These are phyloP conservation scores for Globodera ellingtonae DNA, from an alignment of 1,140 invertebrate species.

Conservation along the genomic window DNA sequence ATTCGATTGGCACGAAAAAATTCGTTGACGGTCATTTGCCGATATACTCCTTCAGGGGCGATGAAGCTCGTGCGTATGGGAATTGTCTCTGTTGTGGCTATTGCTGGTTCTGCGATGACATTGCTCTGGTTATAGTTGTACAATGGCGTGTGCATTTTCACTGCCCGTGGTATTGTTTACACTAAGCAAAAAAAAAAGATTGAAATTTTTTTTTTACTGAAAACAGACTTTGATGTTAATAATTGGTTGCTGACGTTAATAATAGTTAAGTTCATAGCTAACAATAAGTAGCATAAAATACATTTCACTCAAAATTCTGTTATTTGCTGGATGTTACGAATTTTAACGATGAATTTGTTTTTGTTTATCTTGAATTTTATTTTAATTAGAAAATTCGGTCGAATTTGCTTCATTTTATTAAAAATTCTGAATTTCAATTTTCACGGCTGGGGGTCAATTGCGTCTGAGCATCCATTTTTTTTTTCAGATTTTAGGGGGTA, in stretches of 20 bases:
- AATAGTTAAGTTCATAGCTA: background rate
- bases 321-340: background rate
- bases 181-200: background rate
- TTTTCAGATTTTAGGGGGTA: no score
- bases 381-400: no score
- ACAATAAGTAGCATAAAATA: background rate
- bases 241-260: background rate
- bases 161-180: background rate
- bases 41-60: constrained; percentile 49
- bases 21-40: constrained; percentile 54
- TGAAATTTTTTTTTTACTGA: background rate
- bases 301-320: background rate
- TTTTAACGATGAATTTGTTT: background rate
- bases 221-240: background rate
- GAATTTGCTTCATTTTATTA: no score
- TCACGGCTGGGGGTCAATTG: no score
- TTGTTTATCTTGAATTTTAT: no score
- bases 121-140: constrained; percentile 29
- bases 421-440: no score
- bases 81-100: constrained; percentile 27
- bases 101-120: constrained; percentile 18
- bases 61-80: constrained; percentile 45
- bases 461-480: no score
- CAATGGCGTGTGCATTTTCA: constrained; percentile 31
- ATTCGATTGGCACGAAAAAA: constrained; percentile 42